Percentiles rank a stretch among this genome's conserved stretches.
These are phyloP conservation scores for Crotalus horridus DNA, from an alignment of 2,113 vertebrate species.

Conservation along the genomic window DNA sequence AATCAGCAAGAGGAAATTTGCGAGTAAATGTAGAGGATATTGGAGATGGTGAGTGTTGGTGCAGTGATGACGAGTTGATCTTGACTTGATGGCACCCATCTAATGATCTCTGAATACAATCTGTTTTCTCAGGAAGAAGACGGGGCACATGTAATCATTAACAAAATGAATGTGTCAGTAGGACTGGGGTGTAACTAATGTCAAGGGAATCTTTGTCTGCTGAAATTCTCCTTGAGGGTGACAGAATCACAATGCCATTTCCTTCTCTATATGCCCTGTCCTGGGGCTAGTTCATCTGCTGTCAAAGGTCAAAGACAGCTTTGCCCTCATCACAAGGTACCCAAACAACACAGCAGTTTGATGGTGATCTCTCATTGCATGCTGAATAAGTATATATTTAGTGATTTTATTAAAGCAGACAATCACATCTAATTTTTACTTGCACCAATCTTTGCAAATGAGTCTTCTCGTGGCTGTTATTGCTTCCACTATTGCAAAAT, in stretches of 20 bases:
- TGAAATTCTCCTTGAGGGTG: neutral
- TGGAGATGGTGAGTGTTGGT: neutral
- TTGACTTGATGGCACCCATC: neutral
- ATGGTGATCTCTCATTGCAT: neutral
- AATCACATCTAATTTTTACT: neutral
- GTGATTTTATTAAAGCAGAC: neutral
- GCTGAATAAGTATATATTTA: neutral
- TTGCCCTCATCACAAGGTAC: neutral
- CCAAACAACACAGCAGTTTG: neutral
- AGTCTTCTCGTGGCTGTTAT: neutral
- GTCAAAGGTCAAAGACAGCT: neutral
- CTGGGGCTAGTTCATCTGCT: neutral
- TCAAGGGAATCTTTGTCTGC: neutral
- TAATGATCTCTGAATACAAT: neutral
- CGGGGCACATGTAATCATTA: neutral
- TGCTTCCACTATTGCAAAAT: neutral
- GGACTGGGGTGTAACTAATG: neutral
- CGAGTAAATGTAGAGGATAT: neutral
- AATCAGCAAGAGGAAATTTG: neutral
- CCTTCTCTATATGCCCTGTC: too few relatives aligned
- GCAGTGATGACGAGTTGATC: neutral
- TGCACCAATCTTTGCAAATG: neutral
- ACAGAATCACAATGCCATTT: neutral
- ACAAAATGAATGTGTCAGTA: neutral
- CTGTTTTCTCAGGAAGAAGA: neutral